These are phyloP conservation scores for Helicoverpa assulta DNA, from an alignment of 2,888 invertebrate genomes.

Conservation along the genomic window DNA sequence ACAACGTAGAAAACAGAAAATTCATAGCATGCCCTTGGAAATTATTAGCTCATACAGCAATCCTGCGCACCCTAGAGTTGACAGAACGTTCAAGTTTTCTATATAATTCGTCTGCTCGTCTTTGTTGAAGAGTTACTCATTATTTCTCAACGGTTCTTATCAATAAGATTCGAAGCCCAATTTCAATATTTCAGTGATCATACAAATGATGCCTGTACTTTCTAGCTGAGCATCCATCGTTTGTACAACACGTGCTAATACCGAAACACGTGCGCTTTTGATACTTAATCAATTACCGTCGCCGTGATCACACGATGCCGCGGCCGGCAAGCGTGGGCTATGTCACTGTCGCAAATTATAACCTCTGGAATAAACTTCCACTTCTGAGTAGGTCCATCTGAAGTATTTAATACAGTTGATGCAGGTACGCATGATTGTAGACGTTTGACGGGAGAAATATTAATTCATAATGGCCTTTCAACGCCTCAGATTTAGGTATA, in stretches of 20 bases:
- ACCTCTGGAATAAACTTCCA: slow-evolving; percentile 6
- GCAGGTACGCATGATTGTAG: neutral
- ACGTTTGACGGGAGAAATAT: neutral
- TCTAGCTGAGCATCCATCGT: neutral
- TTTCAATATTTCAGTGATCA: too few relatives aligned
- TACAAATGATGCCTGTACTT: slow-evolving; percentile 2
- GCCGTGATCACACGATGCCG: slow-evolving; percentile 14
- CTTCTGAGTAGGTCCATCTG: neutral
- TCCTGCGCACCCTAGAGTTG: neutral
- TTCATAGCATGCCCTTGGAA: neutral
- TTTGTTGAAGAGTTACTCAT: too few relatives aligned
- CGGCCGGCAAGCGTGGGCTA: slow-evolving; percentile 11
- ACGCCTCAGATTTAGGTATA: too few relatives aligned
- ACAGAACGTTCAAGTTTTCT: too few relatives aligned
- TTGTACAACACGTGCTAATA: slow-evolving; percentile 20
- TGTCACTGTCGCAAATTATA: slow-evolving; percentile 15
- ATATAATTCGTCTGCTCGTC: too few relatives aligned
- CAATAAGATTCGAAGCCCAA: too few relatives aligned
- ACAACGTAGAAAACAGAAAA: neutral
- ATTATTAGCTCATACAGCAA: neutral
- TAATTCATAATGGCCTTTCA: too few relatives aligned
- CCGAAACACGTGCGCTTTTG: slow-evolving; percentile 31
- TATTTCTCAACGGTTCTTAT: too few relatives aligned
- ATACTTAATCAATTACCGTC: slow-evolving; percentile 37
- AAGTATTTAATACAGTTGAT: neutral